Evolutionary conservation across 2,888 invertebrate genomes (phyloP), one percentile per base, ranked within the genome.

Genomic region (Netelia fuscicornis): DNA sequence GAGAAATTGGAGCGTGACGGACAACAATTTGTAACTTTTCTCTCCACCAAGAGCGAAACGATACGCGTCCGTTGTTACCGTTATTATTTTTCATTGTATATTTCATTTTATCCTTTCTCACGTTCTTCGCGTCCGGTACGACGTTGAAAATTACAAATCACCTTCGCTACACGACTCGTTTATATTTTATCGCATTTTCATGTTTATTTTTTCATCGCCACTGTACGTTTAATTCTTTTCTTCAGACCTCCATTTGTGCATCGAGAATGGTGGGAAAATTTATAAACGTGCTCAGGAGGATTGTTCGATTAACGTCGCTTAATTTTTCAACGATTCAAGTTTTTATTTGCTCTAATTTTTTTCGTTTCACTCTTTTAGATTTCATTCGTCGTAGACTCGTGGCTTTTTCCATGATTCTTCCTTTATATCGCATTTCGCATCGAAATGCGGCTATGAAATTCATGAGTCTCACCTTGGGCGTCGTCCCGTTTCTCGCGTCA

Each of bases 401-500:
- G 37, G 37, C 2, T 6, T 37, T 37, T 6, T 37, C 37, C 6
- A 37, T 37, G 37, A 37, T 37, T 37, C 6, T 37, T 37, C 37
- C 37, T 37, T 37, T 6, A 37, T 13, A 23, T 44, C n/a, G 5
- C 44, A 64, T 74, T 30, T 30, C 13, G 13, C 13, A 23, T 30
- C n/a, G 23, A 30, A 71, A 56, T 71, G 10, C 48, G 30, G 48
- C 20, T 56, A 48, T 60, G 30, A 60, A 70, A 72, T 58, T 81
- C 54, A 65, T 70, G 25, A 48, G 25, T 83, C 83, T 88, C 71
- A 92, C 92, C 90, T 92, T 92, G 37, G 92, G 91, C 54, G 91
- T 92, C 75, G 90, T 89, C 72, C 90, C 90, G 78, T 91, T 92
- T 25, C 90, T 88, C 78, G 83, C 83, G 71, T 87, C 86, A 54